phyloP scores from a whole-genome alignment of 2,797 vertebrate genomes.

The Siniperca obscura region DNA sequence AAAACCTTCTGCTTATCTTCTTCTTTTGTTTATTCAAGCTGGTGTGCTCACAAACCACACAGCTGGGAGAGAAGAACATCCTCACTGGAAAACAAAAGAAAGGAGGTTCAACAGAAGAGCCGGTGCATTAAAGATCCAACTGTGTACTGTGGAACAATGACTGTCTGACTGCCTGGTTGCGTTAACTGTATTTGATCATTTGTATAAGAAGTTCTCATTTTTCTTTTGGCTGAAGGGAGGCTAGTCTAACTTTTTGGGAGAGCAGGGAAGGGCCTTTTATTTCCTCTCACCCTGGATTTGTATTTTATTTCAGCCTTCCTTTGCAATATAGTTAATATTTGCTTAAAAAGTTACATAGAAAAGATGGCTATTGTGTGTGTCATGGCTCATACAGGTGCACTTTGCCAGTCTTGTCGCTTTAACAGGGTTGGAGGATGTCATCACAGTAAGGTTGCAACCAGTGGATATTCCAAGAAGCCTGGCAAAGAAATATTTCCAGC shows the following conservation, averaged over 20 bases:
- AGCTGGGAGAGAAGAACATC: background rate
- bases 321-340: background rate
- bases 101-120: conserved; percentile 27
- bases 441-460: no score
- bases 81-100: conserved; percentile 28
- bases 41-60: conserved; percentile 1
- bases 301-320: no score
- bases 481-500: no score
- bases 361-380: no score
- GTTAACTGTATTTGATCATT: background rate
- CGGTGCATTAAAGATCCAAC: background rate
- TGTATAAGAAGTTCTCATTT: background rate
- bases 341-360: no score
- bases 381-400: no score
- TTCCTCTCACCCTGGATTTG: no score
- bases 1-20: conserved; percentile 41
- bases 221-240: no score
- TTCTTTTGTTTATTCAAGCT: conserved; percentile 29
- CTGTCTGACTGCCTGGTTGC: background rate
- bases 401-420: no score
- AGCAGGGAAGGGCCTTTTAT: no score
- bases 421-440: no score
- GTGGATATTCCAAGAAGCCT: background rate
- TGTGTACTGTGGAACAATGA: background rate
- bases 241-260: no score